A percentile compares a stretch with the other conserved stretches of the same genome.
These are phyloP conservation scores for Hydropsyche betteni DNA, from an alignment of 2,888 invertebrate species.

Conservation along the genomic window DNA sequence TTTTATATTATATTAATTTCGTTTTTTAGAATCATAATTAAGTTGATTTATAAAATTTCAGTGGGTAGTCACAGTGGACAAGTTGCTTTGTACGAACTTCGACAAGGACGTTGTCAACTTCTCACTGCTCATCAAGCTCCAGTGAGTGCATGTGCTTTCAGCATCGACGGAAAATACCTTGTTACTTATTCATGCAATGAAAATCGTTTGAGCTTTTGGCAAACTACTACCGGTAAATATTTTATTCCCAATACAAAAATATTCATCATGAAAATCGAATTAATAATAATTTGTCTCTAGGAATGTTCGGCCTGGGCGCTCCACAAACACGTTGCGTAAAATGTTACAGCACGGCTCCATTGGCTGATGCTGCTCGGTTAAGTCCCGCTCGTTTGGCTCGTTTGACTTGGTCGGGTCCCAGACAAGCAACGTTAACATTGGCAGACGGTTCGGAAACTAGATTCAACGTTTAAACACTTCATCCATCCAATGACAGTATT, in stretches of 20 bases:
- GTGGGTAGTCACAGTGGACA: constrained; percentile 94
- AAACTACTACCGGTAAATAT: constrained; percentile 83
- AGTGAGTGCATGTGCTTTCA: constrained; percentile 93
- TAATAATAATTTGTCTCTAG: constrained; percentile 58
- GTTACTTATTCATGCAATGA: constrained; percentile 95
- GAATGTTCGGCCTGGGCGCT: constrained; percentile 97
- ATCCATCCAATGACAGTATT: constrained; percentile 23
- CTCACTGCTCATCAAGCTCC: constrained; percentile 90
- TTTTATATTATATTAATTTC: constrained; percentile 17
- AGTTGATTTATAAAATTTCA: constrained; percentile 53
- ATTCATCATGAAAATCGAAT: not conserved
- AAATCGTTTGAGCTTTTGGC: constrained; percentile 97
- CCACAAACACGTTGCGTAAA: constrained; percentile 96
- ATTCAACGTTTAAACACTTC: constrained; percentile 75
- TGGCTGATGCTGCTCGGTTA: constrained; percentile 85
- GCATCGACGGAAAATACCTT: constrained; percentile 96
- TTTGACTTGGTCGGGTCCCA: constrained; percentile 94
- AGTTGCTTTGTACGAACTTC: constrained; percentile 93
- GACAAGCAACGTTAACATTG: constrained; percentile 91
- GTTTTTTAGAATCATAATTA: constrained; percentile 1
- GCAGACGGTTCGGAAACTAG: constrained; percentile 95
- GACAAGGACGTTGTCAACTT: constrained; percentile 93
- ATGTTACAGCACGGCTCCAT: constrained; percentile 92
- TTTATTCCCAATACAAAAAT: not conserved
- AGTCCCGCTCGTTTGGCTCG: constrained; percentile 91